Evolutionary conservation across 2,113 vertebrate species (phyloP).

Genomic region (Manacus vitellinus): DNA sequence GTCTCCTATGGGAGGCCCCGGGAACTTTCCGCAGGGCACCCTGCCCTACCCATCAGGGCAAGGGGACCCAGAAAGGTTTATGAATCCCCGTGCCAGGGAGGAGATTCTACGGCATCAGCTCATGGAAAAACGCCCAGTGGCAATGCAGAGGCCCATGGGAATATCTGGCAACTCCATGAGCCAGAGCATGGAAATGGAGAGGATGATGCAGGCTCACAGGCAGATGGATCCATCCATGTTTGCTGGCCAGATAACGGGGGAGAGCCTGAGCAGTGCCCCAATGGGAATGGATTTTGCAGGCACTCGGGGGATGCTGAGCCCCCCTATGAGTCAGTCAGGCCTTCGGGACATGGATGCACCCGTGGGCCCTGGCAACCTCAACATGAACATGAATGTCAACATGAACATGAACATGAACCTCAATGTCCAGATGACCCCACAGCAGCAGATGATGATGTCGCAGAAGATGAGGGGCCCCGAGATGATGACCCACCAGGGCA

Average conservation of each 20-base stretch:
- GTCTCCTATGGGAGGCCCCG: constrained; percentile 82
- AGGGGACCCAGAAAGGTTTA: constrained; percentile 84
- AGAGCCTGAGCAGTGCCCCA: constrained; percentile 61
- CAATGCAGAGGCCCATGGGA: constrained; percentile 81
- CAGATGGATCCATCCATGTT: constrained; percentile 82
- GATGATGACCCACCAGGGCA: constrained; percentile 77
- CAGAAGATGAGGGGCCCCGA: constrained; percentile 88
- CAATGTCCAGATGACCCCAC: constrained; percentile 87
- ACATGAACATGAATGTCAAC: constrained; percentile 87
- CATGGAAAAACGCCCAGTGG: constrained; percentile 85
- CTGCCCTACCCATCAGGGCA: constrained; percentile 82
- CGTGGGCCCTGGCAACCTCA: constrained; percentile 83
- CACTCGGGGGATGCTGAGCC: constrained; percentile 86
- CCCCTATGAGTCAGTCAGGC: constrained; percentile 80
- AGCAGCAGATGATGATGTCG: constrained; percentile 86
- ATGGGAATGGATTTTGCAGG: constrained; percentile 88
- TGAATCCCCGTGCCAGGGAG: constrained; percentile 84
- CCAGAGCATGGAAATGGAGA: constrained; percentile 87
- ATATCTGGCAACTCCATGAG: constrained; percentile 75
- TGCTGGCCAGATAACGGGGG: constrained; percentile 72
- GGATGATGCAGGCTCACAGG: constrained; percentile 81
- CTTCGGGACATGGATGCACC: constrained; percentile 87
- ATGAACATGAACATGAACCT: constrained; percentile 89
- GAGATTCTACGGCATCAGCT: constrained; percentile 92
- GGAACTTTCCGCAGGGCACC: constrained; percentile 80